phyloP scores from a whole-genome alignment of 2,797 vertebrate genomes.

The Myoxocephalus aenaeus region DNA sequence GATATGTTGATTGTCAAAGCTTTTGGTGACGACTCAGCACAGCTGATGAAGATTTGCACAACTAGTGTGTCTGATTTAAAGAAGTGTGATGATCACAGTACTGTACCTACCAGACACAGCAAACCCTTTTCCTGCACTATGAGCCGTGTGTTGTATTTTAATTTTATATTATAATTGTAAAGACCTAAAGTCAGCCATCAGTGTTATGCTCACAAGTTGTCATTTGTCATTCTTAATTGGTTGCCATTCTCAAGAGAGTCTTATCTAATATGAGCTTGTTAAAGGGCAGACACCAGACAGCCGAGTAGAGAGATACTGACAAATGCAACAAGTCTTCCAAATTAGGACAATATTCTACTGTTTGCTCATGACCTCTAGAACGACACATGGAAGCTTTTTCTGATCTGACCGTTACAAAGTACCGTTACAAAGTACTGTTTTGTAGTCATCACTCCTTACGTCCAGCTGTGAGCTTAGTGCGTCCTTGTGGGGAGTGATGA shows the following conservation, averaged over 20 bases:
- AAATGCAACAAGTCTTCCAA: background rate
- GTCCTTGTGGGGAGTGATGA: background rate
- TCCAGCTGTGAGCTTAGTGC: constrained; percentile 5
- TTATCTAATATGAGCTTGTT: background rate
- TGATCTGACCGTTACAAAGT: background rate
- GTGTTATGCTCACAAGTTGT: background rate
- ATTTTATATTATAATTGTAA: background rate
- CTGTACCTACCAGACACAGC: background rate
- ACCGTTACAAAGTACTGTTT: background rate
- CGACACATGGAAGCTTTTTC: background rate
- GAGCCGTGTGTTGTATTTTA: constrained; percentile 1
- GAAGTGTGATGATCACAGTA: constrained; percentile 14
- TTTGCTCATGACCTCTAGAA: background rate
- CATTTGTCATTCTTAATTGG: background rate
- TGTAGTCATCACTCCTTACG: background rate
- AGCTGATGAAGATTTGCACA: constrained; percentile 26
- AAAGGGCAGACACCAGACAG: background rate
- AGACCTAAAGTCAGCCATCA: constrained; percentile 3
- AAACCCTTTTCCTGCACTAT: background rate
- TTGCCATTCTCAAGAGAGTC: background rate
- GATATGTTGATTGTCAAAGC: constrained; percentile 20
- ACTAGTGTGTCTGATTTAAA: constrained; percentile 14
- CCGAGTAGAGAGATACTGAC: background rate
- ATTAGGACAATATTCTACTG: background rate
- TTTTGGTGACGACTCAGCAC: background rate